Base-by-base conservation (phyloP, 2,888 invertebrate genomes). In the Ormia ochracea region DNA sequence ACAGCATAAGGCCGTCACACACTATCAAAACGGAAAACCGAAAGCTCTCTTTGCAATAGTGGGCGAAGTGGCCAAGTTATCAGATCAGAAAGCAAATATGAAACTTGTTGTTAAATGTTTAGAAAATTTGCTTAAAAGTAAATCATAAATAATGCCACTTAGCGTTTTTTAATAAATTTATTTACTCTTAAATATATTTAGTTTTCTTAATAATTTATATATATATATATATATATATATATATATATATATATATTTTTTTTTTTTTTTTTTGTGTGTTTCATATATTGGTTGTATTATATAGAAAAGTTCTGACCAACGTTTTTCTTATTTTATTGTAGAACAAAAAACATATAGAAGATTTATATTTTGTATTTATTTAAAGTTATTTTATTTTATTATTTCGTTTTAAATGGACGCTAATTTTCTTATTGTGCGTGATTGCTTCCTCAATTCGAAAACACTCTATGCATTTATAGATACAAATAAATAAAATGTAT, bases 11-110 rank as follows among this genome's bases (percentile, higher is more conserved):
- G 86, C 93, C 66, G 94, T 94, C 1, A 90, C 91, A 80, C 91
- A 92, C 82, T 95, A 93, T 85, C 93, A 91, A 86, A 90, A 89
- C 9, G 96, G 96, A 4, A 95, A 95, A 89, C 88, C 87, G 0
- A 94, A 94, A 90, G 91, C 93, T 7, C 91, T 94, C 54, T 92
- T 91, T 84, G 93, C 93, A 31, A 91, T 96, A 77, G 87, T 93
- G 77, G 93, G 93, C 12, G 90, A 92, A 85, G 90, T 94, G 63
- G 91, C 91, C 68, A 92, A 92, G 84, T 90, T 90, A 81, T 92
- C 93, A 50, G 88, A 93, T 17, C 91, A 92, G 84, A 92, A 92
- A 86, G 92, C 93, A 41, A 93, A 96, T 86, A 95, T 95, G 94
- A 90, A 90, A 76, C 84, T 91, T 85, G 93, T 92, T 80, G 90